Percentiles rank a stretch among this genome's conserved stretches.
Conservation (phyloP, 2,113 vertebrate genomes). For the Ciconia stormi region DNA sequence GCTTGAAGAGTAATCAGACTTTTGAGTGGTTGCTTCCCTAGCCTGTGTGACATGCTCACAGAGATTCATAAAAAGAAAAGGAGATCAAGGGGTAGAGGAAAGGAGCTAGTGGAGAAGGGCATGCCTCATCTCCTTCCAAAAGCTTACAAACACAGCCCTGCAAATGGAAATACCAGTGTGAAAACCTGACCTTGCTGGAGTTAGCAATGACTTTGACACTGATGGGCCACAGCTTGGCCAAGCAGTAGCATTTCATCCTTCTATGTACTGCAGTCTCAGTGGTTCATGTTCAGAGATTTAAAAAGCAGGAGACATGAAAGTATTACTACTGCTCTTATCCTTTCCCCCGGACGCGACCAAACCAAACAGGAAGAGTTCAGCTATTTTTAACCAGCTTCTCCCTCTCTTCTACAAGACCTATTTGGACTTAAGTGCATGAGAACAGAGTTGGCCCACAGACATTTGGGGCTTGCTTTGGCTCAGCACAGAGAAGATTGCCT, state of each 20-base stretch:
- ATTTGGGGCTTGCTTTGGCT: not conserved
- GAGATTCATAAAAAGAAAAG: not conserved
- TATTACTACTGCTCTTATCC: not conserved
- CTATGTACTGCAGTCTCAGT: rapidly evolving
- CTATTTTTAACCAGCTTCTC: not conserved
- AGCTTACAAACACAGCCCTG: not conserved
- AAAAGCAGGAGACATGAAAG: not conserved
- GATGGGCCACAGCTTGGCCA: not conserved
- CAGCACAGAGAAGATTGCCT: not conserved
- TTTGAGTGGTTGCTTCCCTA: not conserved
- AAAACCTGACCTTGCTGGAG: not conserved
- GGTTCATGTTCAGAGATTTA: not conserved
- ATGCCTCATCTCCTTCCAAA: not conserved
- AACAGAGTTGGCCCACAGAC: not conserved
- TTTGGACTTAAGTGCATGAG: not conserved
- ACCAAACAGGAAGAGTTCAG: not conserved
- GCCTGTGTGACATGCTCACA: not conserved
- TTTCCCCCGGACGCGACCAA: not conserved
- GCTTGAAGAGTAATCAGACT: not conserved
- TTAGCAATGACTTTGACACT: not conserved
- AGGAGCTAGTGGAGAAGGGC: not conserved
- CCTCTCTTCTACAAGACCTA: not conserved
- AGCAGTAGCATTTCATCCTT: not conserved
- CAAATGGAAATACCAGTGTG: not conserved
- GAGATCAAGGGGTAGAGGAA: not conserved